Percentiles rank a stretch among this genome's conserved stretches.
phyloP scores from a whole-genome alignment of 1,140 invertebrate species.

The Matsumurasca onukii region DNA sequence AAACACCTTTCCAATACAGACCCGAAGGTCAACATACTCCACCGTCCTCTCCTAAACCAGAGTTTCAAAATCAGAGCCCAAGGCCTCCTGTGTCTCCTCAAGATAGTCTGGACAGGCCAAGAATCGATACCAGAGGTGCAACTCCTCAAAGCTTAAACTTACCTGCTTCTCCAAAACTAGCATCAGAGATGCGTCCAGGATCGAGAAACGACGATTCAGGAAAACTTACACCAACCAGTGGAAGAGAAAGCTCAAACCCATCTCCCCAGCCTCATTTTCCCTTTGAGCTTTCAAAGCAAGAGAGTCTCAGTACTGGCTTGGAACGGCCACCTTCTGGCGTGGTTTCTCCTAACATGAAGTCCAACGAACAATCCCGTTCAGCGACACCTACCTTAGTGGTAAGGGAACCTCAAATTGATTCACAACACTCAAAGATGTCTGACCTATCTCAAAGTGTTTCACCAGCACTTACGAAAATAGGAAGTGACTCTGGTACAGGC shows the following conservation, averaged over 20 bases:
- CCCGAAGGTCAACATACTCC: background rate
- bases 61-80: constrained; percentile 5
- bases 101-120: background rate
- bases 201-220: constrained; percentile 21
- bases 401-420: too few relatives aligned
- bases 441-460: constrained; percentile 5
- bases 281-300: background rate
- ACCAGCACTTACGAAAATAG: background rate
- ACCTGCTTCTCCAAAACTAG: background rate
- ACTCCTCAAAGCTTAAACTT: background rate
- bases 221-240: background rate
- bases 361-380: background rate
- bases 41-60: constrained; percentile 12
- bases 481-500: background rate
- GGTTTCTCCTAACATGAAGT: background rate
- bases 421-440: background rate
- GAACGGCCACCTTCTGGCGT: background rate
- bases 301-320: background rate
- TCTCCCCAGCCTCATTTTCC: background rate
- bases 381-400: background rate
- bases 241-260: background rate
- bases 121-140: constrained; percentile 1
- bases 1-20: constrained; percentile 21
- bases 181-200: background rate
- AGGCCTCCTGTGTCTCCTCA: constrained; percentile 19